Percentiles rank a stretch among this genome's conserved stretches.
Evolutionary conservation across 2,113 vertebrate species (phyloP).

Genomic region (Rallus limicola): DNA sequence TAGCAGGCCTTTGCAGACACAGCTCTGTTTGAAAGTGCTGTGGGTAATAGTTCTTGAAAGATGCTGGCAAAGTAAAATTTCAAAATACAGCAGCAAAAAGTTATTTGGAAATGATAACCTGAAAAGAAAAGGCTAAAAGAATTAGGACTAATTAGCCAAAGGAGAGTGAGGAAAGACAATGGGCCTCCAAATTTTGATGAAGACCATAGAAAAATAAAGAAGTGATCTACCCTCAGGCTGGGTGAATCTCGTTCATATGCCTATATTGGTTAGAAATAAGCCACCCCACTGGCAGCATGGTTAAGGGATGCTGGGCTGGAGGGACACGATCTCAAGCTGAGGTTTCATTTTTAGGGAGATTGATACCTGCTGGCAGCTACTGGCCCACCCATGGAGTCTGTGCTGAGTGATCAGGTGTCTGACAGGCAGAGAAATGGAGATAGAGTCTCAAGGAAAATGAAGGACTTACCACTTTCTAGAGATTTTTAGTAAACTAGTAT

Average conservation of each 20-base stretch:
- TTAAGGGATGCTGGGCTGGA: neutral
- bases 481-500: neutral
- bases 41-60: neutral
- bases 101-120: neutral
- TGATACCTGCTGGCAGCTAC: neutral
- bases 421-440: neutral
- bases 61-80: neutral
- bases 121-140: neutral
- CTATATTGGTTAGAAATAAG: neutral
- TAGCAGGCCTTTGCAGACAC: neutral
- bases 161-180: neutral
- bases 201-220: neutral
- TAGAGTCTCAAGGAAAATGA: neutral
- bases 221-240: neutral
- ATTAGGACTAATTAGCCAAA: neutral
- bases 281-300: neutral
- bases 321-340: neutral
- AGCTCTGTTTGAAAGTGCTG: neutral
- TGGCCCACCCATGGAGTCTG: neutral
- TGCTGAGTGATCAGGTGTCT: neutral
- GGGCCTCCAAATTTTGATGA: neutral
- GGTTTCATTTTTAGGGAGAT: neutral
- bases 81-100: neutral
- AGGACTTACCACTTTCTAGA: neutral
- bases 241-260: accelerated